Conservation (phyloP, 2,888 invertebrate genomes). For the Mesopsocus fuscifrons region DNA sequence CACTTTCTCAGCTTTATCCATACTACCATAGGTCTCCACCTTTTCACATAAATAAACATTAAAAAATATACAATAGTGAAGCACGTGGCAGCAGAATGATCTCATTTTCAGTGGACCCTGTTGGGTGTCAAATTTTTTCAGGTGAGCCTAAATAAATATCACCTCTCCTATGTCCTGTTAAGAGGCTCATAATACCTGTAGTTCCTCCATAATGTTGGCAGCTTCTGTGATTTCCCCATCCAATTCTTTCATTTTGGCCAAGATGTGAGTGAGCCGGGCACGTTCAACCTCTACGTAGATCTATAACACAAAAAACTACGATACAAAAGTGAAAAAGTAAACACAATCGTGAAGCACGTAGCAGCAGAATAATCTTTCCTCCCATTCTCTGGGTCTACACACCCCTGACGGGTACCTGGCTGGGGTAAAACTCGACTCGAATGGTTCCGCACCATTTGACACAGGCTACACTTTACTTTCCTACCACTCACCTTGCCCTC, state of each 20-base stretch:
- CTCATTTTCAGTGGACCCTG: not conserved
- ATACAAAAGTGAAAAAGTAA: constrained; percentile 3
- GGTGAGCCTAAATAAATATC: too few species aligned
- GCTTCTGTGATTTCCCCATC: constrained; percentile 76
- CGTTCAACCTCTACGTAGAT: constrained; percentile 99
- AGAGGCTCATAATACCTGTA: too few species aligned
- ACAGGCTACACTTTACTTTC: too few species aligned
- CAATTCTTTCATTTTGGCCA: constrained; percentile 68
- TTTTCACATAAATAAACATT: constrained; percentile 14
- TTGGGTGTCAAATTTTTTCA: too few species aligned
- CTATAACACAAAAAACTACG: constrained; percentile 23
- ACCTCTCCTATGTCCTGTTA: too few species aligned
- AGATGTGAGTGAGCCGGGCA: constrained; percentile 79
- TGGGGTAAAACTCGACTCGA: too few species aligned
- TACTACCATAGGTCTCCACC: constrained; percentile 94
- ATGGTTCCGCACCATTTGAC: too few species aligned
- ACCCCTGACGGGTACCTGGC: too few species aligned
- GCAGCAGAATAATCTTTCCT: too few species aligned
- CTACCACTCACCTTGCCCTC: constrained; percentile 84
- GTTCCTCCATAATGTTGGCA: constrained; percentile 83
- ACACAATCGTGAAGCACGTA: too few species aligned
- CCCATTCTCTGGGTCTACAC: too few species aligned
- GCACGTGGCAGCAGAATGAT: not conserved
- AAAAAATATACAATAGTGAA: not conserved
- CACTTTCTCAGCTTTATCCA: constrained; percentile 93